These are phyloP conservation scores for Dendrolimus kikuchii DNA, from an alignment of 1,140 invertebrate genomes.

Conservation along the genomic window DNA sequence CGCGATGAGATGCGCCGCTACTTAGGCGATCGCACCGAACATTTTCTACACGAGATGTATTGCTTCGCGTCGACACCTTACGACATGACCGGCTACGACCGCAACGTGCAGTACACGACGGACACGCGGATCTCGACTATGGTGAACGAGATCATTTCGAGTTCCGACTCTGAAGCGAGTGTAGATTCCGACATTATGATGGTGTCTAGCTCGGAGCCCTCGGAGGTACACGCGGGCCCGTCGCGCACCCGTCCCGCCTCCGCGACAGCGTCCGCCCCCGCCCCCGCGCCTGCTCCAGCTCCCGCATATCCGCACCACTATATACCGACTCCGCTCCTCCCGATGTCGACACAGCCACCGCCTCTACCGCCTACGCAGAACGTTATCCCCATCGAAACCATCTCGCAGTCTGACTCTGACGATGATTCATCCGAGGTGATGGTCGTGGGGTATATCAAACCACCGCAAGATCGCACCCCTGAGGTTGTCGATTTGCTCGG, in stretches of 20 bases:
- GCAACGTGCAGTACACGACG: conserved; percentile 71
- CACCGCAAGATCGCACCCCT: conserved; percentile 73
- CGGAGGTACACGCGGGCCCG: conserved; percentile 37
- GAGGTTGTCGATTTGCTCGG: conserved; percentile 73
- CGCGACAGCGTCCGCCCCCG: no score
- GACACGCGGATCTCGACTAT: conserved; percentile 43
- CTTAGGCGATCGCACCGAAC: conserved; percentile 77
- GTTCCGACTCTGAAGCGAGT: conserved; percentile 55
- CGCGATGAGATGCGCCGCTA: conserved; percentile 73
- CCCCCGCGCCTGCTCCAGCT: conserved; percentile 12
- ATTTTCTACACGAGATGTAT: conserved; percentile 93
- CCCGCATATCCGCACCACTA: conserved; percentile 42
- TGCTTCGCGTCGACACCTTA: conserved; percentile 89
- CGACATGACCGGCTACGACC: conserved; percentile 86
- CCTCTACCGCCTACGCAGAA: conserved; percentile 17
- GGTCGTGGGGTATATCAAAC: conserved; percentile 70
- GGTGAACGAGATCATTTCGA: conserved; percentile 58
- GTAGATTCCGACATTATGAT: conserved; percentile 62
- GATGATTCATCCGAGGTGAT: conserved; percentile 63
- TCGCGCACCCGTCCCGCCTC: conserved; percentile 17
- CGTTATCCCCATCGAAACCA: conserved; percentile 62
- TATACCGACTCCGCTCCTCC: conserved; percentile 12
- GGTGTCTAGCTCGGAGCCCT: conserved; percentile 42
- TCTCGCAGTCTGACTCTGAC: conserved; percentile 64
- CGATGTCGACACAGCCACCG: conserved; percentile 13